Evolutionary conservation across 2,888 invertebrate genomes (phyloP), one percentile per base, ranked within the genome.

Genomic region (Mactromeris polynyma): DNA sequence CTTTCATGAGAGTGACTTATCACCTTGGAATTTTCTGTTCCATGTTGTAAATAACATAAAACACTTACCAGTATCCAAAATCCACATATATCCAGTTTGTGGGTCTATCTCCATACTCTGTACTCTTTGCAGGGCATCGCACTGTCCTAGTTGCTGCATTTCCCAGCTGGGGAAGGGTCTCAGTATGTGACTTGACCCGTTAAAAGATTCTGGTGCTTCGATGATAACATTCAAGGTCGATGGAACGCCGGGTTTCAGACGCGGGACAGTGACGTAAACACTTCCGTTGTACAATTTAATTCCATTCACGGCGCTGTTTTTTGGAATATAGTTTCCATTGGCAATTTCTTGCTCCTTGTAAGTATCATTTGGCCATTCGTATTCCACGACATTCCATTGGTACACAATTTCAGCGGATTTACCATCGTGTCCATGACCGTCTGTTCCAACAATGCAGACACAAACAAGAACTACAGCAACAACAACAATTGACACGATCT

Each of bases 51-150:
- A 21, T 31, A 69, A 11, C 6, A 31, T 31, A 78, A 38, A 40
- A 17, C 1, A 38, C 77, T 78, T 83, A 85, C 93, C 93, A 17
- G 93, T 93, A 79, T 94, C 94, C 3, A 94, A 78, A 33, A 94
- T 93, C 94, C 94, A 94, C 93, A 94, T 93, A 58, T 87, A 91
- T 0, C 93, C 93, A 0, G 93, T 93, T 42, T 93, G 89, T 6
- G 93, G 92, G 78, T 94, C 94, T 7, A 94, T 94, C 80, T 94
- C 94, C 92, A 94, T 94, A 78, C 93, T 91, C 83, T 94, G 94
- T 6, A 93, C 93, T n/a, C 90, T 81, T 84, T 94, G 93, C 4
- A 94, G 87, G 14, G 91, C 91, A 14, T 88, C 81, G 84, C 94
- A 94, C 73, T 93, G 86, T 6, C 91, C 91, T 3, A 91, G 38